Base-by-base conservation (phyloP, 37 sponge, comb jelly and placozoan genomes). In the Aphrocallistes beatrix region DNA sequence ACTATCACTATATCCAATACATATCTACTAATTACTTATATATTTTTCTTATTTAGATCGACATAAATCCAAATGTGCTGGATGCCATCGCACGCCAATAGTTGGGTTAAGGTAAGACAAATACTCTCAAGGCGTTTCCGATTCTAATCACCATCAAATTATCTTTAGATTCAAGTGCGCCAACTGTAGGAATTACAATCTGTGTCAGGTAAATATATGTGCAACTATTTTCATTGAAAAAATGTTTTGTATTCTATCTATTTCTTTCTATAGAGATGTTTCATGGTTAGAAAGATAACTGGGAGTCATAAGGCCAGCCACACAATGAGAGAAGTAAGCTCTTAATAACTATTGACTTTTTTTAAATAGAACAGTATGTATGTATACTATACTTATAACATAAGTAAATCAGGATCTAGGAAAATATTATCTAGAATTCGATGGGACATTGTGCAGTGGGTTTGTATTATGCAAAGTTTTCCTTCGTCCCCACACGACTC, bases 101-200 rank as follows among this genome's bases (percentile, higher is more conserved):
- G 21, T 60, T 60, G 75, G 75, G 3, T 60, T 60, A 30, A 60
- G 75, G 75, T 60, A 42, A 42, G 6, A 42, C 45, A 16, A 42
- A 16, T 42, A 42, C 45, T 42, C 13, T 16, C 45, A 42, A 42
- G 13, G 13, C 45, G 6, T 42, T 42, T 42, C 13, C 13, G 45
- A 6, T n/a, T n/a, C n/a, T n/a, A n/a, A n/a, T n/a, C n/a, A n/a
- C n/a, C n/a, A n/a, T n/a, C n/a, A n/a, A n/a, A n/a, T n/a, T n/a
- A n/a, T n/a, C n/a, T n/a, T n/a, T 60, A 60, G 75, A 28, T 60
- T 60, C 75, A 60, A 60, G n/a, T 60, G 75, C 75, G 10, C 75
- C 34, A 60, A 60, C 75, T 60, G 75, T 30, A 60, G 75, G 34
- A 60, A 60, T 13, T 60, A 60, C 75, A 60, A 60, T 60, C 75